Conservation (phyloP, 2,888 invertebrate species). For the Leuctra nigra region DNA sequence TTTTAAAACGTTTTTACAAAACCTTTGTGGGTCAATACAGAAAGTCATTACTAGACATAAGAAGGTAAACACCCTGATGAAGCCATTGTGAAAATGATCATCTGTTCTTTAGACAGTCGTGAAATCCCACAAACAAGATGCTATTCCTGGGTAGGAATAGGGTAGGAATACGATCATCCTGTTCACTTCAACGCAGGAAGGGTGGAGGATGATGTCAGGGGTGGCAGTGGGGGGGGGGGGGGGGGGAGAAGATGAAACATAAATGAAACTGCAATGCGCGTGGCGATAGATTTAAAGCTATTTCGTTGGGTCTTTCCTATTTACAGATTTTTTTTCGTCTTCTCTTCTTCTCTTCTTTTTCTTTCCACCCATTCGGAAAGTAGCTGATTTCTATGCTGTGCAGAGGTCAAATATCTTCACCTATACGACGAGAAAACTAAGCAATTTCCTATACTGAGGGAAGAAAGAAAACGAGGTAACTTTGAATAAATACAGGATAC, state of each 20-base stretch:
- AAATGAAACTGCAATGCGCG: slow-evolving; percentile 3
- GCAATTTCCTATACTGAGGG: not conserved
- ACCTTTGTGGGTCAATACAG: too few relatives aligned
- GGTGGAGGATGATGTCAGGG: too few relatives aligned
- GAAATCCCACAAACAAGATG: too few relatives aligned
- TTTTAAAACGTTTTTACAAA: too few relatives aligned
- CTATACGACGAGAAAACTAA: not conserved
- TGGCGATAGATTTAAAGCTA: slow-evolving; percentile 7
- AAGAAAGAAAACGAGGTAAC: not conserved
- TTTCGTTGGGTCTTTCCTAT: not conserved
- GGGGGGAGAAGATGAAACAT: slow-evolving; percentile 4
- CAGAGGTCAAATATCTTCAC: not conserved
- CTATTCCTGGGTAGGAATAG: too few relatives aligned
- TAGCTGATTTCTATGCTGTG: slow-evolving; percentile 3
- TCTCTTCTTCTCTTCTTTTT: too few relatives aligned
- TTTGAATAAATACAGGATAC: not conserved
- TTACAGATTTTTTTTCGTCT: slow-evolving; percentile 12
- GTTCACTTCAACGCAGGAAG: too few relatives aligned
- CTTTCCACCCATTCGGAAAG: not conserved
- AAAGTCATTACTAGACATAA: too few relatives aligned
- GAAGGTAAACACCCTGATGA: too few relatives aligned
- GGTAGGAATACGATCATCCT: too few relatives aligned
- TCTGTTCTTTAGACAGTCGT: too few relatives aligned
- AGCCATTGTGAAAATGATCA: too few relatives aligned
- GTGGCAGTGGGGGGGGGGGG: slow-evolving; percentile 9